Percentiles rank a stretch among this genome's conserved stretches.
These are phyloP conservation scores for Salvelinus sp. DNA, from an alignment of 2,113 vertebrate species.

Conservation along the genomic window DNA sequence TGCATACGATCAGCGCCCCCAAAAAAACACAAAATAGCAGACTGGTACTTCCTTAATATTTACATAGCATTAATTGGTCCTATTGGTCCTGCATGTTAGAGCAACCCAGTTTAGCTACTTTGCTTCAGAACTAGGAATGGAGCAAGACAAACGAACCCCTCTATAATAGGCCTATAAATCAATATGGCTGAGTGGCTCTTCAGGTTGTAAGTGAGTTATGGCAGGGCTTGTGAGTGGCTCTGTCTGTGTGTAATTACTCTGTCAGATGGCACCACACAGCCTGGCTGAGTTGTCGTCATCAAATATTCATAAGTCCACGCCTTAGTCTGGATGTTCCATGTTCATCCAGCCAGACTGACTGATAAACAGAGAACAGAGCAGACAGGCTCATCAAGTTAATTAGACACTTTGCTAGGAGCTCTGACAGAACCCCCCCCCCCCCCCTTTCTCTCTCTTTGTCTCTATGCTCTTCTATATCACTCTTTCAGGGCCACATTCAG, in stretches of 20 bases:
- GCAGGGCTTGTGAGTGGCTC: neutral
- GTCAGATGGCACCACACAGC: constrained; percentile 28
- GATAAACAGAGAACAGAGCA: constrained; percentile 26
- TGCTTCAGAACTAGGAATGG: too few species aligned
- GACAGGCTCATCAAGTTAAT: constrained; percentile 53
- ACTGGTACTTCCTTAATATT: too few species aligned
- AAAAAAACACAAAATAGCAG: too few species aligned
- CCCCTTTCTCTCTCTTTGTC: neutral
- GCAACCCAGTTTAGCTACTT: too few species aligned
- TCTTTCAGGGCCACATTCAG: neutral
- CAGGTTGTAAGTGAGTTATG: too few species aligned
- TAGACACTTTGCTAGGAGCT: neutral
- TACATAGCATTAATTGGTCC: too few species aligned
- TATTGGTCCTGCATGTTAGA: too few species aligned
- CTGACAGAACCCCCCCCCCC: neutral
- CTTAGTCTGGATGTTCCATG: constrained; percentile 27
- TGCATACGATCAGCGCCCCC: too few species aligned
- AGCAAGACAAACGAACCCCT: too few species aligned
- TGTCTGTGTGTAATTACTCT: constrained; percentile 20
- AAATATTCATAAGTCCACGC: constrained; percentile 41
- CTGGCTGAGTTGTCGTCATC: constrained; percentile 27
- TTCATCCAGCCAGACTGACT: constrained; percentile 38
- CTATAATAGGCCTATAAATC: too few species aligned
- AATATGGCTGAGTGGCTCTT: too few species aligned
- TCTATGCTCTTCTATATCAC: neutral